Percentiles rank a stretch among this genome's conserved stretches.
Evolutionary conservation across 2,113 vertebrate species (phyloP).

Genomic region (Thoracochromis brauschi): DNA sequence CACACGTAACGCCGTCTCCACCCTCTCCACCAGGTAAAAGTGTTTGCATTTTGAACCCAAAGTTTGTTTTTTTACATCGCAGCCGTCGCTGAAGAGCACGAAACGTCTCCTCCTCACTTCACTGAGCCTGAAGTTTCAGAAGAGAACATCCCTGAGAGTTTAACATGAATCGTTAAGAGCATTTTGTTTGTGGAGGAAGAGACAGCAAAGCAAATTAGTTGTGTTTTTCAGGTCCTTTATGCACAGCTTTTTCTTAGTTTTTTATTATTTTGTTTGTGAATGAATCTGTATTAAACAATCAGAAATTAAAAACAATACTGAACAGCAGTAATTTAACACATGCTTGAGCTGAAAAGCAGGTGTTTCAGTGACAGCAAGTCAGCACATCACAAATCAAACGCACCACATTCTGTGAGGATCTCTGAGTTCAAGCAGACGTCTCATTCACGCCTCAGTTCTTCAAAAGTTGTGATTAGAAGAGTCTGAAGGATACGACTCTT

Average conservation of each 20-base stretch:
- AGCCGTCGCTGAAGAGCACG: background rate
- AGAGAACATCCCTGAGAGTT: background rate
- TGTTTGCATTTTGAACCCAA: background rate
- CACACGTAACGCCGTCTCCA: constrained; percentile 59
- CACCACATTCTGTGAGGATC: background rate
- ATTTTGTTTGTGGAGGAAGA: background rate
- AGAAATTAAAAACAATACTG: background rate
- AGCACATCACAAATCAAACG: background rate
- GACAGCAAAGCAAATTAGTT: background rate
- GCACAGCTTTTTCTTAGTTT: background rate
- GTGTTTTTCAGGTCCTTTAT: background rate
- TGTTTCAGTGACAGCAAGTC: background rate
- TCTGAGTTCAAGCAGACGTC: background rate
- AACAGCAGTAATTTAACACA: background rate
- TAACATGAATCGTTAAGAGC: background rate
- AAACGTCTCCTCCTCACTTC: background rate
- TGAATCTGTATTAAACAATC: background rate
- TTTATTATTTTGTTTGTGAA: background rate
- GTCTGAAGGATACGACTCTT: background rate
- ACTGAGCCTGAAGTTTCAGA: background rate
- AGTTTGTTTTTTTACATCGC: background rate
- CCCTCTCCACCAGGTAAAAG: constrained; percentile 72
- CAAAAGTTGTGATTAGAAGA: background rate
- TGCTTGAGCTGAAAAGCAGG: background rate
- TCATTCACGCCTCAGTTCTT: background rate